phyloP scores from a whole-genome alignment of 2,113 vertebrate species.

The Coptodon rendalli region DNA sequence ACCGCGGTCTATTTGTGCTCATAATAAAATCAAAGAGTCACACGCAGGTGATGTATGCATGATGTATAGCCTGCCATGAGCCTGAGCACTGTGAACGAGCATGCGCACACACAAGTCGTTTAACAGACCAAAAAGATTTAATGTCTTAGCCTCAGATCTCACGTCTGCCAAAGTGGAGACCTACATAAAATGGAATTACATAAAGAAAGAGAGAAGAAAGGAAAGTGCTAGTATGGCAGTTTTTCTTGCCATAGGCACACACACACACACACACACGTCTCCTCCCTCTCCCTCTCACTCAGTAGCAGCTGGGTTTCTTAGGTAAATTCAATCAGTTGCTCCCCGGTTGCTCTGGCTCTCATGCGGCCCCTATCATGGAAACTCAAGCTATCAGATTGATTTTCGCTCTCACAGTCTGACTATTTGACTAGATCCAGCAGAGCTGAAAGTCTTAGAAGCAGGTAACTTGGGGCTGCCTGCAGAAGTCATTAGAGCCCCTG shows the following conservation, averaged over 20 bases:
- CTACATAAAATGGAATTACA: conserved; percentile 33
- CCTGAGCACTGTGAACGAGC: not conserved
- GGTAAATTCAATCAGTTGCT: conserved; percentile 53
- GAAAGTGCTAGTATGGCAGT: conserved; percentile 30
- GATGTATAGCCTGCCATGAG: not conserved
- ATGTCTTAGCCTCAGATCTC: not conserved
- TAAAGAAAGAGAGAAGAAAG: conserved; percentile 17
- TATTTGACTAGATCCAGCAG: not conserved
- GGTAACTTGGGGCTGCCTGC: not conserved
- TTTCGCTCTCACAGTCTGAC: conserved; percentile 18
- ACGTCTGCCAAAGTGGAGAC: conserved; percentile 12
- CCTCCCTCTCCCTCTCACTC: not conserved
- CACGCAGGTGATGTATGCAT: conserved; percentile 31
- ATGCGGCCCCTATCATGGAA: conserved; percentile 40
- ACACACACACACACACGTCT: not conserved
- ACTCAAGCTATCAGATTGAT: conserved; percentile 55
- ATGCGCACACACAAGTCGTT: not conserved
- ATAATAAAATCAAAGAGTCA: conserved; percentile 45
- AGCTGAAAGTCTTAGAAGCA: not conserved
- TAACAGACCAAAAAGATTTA: conserved; percentile 18
- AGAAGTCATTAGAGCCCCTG: not conserved
- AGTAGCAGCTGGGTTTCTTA: conserved; percentile 43
- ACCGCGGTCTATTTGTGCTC: conserved; percentile 15
- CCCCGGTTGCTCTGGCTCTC: conserved; percentile 12
- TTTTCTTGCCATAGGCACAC: not conserved